Percentiles rank a stretch among this genome's conserved stretches.
These are phyloP conservation scores for Vanacampus margaritifer DNA, from an alignment of 2,113 vertebrate species.

Conservation along the genomic window DNA sequence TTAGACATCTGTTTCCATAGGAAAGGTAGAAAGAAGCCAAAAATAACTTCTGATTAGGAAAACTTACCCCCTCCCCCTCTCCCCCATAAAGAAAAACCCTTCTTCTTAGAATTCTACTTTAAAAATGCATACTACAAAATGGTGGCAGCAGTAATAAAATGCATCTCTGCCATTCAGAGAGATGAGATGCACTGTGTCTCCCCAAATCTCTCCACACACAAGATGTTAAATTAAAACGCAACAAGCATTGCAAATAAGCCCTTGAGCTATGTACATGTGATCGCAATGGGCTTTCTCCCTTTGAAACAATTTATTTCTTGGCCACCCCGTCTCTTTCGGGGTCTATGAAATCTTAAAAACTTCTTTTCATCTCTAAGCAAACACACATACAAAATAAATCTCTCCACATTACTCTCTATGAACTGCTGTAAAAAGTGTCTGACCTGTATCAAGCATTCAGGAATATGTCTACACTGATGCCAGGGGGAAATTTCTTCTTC, in stretches of 20 bases:
- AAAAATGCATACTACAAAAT: not conserved
- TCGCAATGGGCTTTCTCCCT: not conserved
- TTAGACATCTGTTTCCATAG: not conserved
- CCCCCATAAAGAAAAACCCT: not conserved
- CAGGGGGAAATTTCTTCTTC: not conserved
- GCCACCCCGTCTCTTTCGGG: not conserved
- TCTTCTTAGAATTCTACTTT: not conserved
- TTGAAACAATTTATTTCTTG: not conserved
- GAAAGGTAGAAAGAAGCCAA: not conserved
- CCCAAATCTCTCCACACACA: not conserved
- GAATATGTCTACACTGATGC: not conserved
- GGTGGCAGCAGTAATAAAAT: no score
- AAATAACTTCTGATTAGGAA: not conserved
- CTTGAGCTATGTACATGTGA: not conserved
- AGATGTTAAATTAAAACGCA: constrained; percentile 10
- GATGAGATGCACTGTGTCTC: not conserved
- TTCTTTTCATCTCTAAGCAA: not conserved
- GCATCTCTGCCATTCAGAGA: not conserved
- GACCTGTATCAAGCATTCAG: not conserved
- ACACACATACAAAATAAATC: no score
- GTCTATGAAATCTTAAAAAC: not conserved
- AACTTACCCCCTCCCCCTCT: no score
- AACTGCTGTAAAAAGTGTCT: not conserved
- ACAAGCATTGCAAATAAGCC: constrained; percentile 13
- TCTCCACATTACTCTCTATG: not conserved